Evolutionary conservation across 2,797 vertebrate genomes (phyloP), one percentile per base, ranked within the genome.

Genomic region (Acipenser ruthenus): DNA sequence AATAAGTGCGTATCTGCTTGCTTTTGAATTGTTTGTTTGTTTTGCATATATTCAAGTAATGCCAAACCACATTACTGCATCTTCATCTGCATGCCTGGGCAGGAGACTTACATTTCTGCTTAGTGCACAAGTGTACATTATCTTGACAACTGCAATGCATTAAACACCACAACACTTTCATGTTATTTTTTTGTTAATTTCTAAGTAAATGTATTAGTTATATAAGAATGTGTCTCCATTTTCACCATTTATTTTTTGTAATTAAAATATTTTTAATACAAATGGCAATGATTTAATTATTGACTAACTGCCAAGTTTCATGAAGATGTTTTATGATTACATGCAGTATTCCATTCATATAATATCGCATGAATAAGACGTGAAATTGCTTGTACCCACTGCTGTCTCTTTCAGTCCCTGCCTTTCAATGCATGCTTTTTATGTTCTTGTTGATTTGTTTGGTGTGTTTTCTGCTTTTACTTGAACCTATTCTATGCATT

Each of bases 1-100:
- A 88, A 37, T 37, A 79, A 83, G 69, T 83, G 74, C 80, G 81
- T 83, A 79, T 75, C 60, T 75, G 87, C 89, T 90, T 88, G 86
- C 84, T 84, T 64, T 69, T 69, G 86, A 68, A 76, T 73, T 82
- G 77, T 71, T 71, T 80, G 68, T 78, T 18, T 37, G 37, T 65
- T 82, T 1, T 71, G 52, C 50, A 3, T 72, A 10, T 69, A 78
- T 80, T 15, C 13, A 71, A 56, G 2, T 71, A 37, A 37, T 79
- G 75, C 71, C 71, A 61, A 69, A 72, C 72, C 49, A 65, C 1
- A 68, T 74, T 74, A 72, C 68, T 71, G 74, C 64, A 55, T 50
- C 71, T 75, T 64, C 64, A 68, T 75, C 75, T 78, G 66, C 70
- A 63, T 75, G 13, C 61, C 11, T 67, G 65, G 67, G 60, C 69